Evolutionary conservation across 2,797 vertebrate genomes (phyloP).

Genomic region (Chaenodraco wilsoni): DNA sequence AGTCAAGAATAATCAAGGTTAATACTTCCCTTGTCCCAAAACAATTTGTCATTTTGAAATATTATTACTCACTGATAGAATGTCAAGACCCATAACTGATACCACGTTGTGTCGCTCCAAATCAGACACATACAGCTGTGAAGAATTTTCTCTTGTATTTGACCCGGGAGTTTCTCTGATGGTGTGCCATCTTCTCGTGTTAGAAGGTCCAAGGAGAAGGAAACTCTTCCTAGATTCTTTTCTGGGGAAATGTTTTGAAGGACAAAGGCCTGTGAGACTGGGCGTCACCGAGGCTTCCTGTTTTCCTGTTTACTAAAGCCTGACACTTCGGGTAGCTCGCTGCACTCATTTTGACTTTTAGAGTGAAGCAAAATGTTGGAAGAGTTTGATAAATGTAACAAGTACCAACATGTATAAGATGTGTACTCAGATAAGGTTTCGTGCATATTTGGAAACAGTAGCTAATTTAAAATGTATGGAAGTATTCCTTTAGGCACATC

Average conservation of each 20-base stretch:
- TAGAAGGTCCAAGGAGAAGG: constrained; percentile 6
- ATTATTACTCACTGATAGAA: background rate
- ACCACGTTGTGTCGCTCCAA: background rate
- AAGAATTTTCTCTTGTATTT: background rate
- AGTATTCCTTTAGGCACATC: too few relatives aligned
- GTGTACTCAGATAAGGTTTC: background rate
- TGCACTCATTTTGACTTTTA: background rate
- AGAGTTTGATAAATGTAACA: background rate
- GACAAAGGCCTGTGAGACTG: constrained; percentile 26
- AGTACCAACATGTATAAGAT: background rate
- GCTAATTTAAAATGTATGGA: too few relatives aligned
- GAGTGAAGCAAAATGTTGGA: constrained; percentile 5
- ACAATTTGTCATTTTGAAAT: background rate
- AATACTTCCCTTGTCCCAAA: background rate
- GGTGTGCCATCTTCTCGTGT: background rate
- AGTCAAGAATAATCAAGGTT: background rate
- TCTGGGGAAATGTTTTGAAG: constrained; percentile 1
- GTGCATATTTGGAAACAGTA: background rate
- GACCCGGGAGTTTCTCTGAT: too few relatives aligned
- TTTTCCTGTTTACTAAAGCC: constrained; percentile 23
- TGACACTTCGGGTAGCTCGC: too few relatives aligned
- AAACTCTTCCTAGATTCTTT: constrained; percentile 22
- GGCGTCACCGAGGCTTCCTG: constrained; percentile 52
- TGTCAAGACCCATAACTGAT: background rate
- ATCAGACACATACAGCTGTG: background rate